Evolutionary conservation across 2,888 invertebrate species (phyloP), one percentile per base, ranked within the genome.

Genomic region (Nezara viridula): DNA sequence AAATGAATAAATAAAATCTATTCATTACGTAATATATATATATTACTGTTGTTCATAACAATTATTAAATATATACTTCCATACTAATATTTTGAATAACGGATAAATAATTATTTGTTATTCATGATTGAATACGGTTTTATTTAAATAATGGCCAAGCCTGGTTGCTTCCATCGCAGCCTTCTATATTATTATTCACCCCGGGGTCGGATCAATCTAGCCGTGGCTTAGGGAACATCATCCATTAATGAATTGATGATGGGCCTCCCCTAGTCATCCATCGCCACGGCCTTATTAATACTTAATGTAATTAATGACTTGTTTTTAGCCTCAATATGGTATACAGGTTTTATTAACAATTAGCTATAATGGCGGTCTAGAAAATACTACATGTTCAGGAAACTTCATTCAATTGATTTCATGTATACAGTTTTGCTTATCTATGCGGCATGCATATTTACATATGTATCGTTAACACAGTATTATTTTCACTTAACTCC

Each of bases 211-310:
- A 73, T 73, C 66, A 73, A 73, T 73, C 66, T 73, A 73, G 66
- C 32, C 66, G 66, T 37, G 66, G 66, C 66, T 73, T 16, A 21
- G 37, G 27, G 32, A 73, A 73, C 66, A 73, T 37, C 19, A 37
- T 32, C 66, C 66, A 73, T 73, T 73, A 37, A 73, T 73, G 66
- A 73, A 73, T 73, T 73, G 14, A 73, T 73, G 66, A 73, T 73
- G 66, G 19, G 19, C 5, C 66, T 14, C 32, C 16, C 9, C 21
- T 37, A 0, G 19, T 10, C 37, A 7, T 1, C 32, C 7, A 66
- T 37, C 37, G 32, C 37, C 66, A 73, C 19, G 19, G 66, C 66
- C 32, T 73, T 73, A 73, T 37, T 37, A 73, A 73, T 73, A 5
- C 60, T 27, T n/a, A 4, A 0, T 37, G 9, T 73, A 73, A 73